Percentiles rank a stretch among this genome's conserved stretches.
Conservation (phyloP, 2,797 vertebrate genomes). For the Novumbra hubbsi region DNA sequence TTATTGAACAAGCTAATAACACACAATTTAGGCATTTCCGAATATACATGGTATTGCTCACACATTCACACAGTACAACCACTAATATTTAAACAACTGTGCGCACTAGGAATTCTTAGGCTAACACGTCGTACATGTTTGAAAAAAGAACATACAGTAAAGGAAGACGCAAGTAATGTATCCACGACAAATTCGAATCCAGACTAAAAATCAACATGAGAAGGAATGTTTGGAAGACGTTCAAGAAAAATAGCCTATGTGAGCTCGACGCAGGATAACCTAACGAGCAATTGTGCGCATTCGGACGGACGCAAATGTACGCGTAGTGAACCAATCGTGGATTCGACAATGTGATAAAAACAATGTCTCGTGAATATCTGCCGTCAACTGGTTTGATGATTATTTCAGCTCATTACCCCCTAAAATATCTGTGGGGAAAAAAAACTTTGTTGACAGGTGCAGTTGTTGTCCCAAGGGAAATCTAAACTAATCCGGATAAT, state of each 20-base stretch:
- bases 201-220: not conserved
- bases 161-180: not conserved
- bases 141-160: not conserved
- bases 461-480: constrained; percentile 6
- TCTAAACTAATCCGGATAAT: not conserved
- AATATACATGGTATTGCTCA: not conserved
- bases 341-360: not conserved
- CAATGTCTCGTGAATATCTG: not conserved
- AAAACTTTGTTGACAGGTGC: constrained; percentile 7
- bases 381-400: not conserved
- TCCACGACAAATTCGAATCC: not conserved
- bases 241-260: not conserved
- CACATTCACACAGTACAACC: not conserved
- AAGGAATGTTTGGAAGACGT: not conserved
- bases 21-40: not conserved
- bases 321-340: not conserved
- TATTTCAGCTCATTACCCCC: not conserved
- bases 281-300: not conserved
- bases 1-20: not conserved
- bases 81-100: not conserved
- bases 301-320: not conserved
- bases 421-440: not conserved
- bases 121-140: not conserved
- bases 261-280: not conserved
- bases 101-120: not conserved